phyloP scores from a whole-genome alignment of 53 echinoderm and acorn worm genomes.

The Patiria pectinifera region DNA sequence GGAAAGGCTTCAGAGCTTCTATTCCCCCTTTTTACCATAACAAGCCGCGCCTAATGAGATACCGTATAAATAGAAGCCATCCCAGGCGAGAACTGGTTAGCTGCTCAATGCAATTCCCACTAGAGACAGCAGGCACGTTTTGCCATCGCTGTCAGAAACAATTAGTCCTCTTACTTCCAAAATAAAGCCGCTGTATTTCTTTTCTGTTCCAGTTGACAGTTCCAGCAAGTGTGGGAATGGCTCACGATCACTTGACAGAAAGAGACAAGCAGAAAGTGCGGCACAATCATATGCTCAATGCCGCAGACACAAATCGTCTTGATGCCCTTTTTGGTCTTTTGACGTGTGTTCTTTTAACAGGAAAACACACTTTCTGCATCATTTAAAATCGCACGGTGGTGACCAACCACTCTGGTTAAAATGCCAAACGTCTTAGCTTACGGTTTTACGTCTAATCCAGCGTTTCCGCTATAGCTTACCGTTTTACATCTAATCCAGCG shows the following conservation, averaged over 20 bases:
- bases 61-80: background rate
- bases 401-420: too few relatives aligned
- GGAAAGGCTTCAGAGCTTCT: background rate
- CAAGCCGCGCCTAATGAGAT: background rate
- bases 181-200: background rate
- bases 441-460: too few relatives aligned
- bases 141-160: background rate
- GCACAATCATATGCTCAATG: background rate
- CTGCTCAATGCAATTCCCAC: background rate
- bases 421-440: too few relatives aligned
- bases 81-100: background rate
- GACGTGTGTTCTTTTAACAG: too few relatives aligned
- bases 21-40: background rate
- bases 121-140: background rate
- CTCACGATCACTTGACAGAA: background rate
- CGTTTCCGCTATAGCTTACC: too few relatives aligned
- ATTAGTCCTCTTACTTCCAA: background rate
- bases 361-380: too few relatives aligned
- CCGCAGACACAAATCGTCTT: background rate
- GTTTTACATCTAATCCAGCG: too few relatives aligned
- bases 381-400: too few relatives aligned
- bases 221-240: background rate
- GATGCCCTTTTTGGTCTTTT: background rate
- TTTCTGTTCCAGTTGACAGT: background rate
- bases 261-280: background rate